phyloP scores from a whole-genome alignment of 2,797 vertebrate species.

The Pampus argenteus region DNA sequence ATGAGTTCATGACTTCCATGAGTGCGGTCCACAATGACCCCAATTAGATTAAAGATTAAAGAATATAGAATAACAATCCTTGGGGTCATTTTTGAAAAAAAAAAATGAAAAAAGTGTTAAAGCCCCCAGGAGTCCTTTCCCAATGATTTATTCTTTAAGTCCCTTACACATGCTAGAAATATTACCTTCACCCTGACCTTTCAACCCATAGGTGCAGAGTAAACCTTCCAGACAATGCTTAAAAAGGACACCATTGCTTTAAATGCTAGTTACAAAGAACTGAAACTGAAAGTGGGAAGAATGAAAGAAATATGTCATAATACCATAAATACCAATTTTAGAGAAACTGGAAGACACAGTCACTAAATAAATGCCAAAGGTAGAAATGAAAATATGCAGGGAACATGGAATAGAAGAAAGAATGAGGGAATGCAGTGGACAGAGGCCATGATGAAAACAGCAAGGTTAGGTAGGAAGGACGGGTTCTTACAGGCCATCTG shows the following conservation, averaged over 20 bases:
- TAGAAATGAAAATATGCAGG: conserved; percentile 38
- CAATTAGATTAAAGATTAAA: too few relatives aligned
- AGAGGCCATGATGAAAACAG: conserved; percentile 16
- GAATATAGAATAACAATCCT: too few relatives aligned
- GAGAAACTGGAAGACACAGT: too few relatives aligned
- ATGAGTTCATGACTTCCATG: too few relatives aligned
- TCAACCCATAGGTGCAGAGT: not conserved
- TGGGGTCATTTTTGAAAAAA: too few relatives aligned
- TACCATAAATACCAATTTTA: too few relatives aligned
- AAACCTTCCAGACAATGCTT: conserved; percentile 41
- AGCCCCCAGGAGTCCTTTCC: conserved; percentile 16
- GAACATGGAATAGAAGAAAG: conserved; percentile 1
- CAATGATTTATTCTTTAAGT: conserved; percentile 19
- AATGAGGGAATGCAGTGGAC: not conserved
- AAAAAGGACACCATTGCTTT: not conserved
- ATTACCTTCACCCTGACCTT: not conserved
- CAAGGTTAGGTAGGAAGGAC: conserved; percentile 42
- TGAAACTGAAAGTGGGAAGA: conserved; percentile 15
- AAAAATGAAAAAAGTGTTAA: too few relatives aligned
- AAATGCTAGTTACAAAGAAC: conserved; percentile 37
- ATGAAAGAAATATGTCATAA: not conserved
- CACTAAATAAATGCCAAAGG: conserved; percentile 44
- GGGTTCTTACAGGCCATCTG: conserved; percentile 34
- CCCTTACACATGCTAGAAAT: conserved; percentile 15
- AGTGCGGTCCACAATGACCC: too few relatives aligned